Evolutionary conservation across 2,113 vertebrate genomes (phyloP), one percentile per base, ranked within the genome.

Genomic region (Neofelis nebulosa): DNA sequence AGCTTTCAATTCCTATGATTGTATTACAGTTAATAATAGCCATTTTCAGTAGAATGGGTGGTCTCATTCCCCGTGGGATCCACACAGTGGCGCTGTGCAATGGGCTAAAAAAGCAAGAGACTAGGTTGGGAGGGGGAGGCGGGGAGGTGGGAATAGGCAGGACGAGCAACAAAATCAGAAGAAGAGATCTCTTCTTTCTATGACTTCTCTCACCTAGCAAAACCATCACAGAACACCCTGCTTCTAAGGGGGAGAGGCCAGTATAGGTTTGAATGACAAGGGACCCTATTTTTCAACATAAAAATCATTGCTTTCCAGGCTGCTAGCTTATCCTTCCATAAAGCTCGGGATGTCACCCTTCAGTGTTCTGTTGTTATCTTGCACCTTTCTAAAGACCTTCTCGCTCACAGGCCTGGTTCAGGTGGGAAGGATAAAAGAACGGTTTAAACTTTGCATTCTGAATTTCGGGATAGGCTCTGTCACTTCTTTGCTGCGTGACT

Each of bases 81-180:
- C 98, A 97, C 98, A 98, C 50, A 63, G 79, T 98, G 98, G 98
- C 97, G 98, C 98, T 98, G 96, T 83, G 23, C 93, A 91, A 68
- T 79, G 89, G 38, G 19, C 65, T 95, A 33, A 95, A 63, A 76
- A 80, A 45, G 45, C 73, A 45, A 45, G 74, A 61, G 27, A 12
- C 41, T 13, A 61, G 57, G 57, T 61, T 61, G 7, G 14, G 16
- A 7, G 25, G 6, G 25, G 57, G 36, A 23, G 41, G 2, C 18
- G 10, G 6, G 10, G 2, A 2, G 11, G 15, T 52, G 23, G 45
- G 11, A 88, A 25, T 3, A 21, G 36, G 55, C 9, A 89, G 65
- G 18, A 66, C 11, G 25, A 66, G 31, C 69, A n/a, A 38, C 18
- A 61, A 31, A 66, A 76, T 86, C 31, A n/a, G 36, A 41, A 78